These are phyloP conservation scores for Adoxophyes honmai DNA, from an alignment of 1,140 invertebrate genomes.

Conservation along the genomic window DNA sequence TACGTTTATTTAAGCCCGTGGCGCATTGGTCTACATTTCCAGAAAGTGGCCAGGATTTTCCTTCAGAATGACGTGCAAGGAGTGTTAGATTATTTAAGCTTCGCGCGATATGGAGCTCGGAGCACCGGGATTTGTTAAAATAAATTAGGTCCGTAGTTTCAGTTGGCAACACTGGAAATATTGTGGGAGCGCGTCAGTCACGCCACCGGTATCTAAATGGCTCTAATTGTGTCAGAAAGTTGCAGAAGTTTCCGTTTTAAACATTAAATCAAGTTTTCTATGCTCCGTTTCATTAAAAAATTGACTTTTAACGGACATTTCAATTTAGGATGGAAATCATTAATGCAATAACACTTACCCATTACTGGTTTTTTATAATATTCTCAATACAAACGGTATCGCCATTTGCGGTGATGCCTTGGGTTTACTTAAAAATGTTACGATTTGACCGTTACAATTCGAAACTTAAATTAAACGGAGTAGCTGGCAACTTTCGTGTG, in stretches of 20 bases:
- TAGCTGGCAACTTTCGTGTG: conserved; percentile 9
- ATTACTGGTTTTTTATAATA: no score
- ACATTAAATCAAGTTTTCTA: no score
- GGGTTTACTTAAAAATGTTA: no score
- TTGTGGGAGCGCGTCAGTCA: neutral
- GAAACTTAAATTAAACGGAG: no score
- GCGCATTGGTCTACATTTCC: neutral
- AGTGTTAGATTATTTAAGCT: conserved; percentile 14
- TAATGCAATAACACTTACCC: no score
- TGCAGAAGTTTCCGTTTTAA: no score
- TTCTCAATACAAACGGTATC: no score
- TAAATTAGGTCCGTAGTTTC: conserved; percentile 2
- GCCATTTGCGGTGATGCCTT: no score
- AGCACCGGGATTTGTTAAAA: conserved; percentile 3
- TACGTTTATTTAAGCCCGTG: conserved; percentile 9
- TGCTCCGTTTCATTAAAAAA: no score
- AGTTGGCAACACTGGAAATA: conserved; percentile 1
- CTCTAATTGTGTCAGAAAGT: neutral
- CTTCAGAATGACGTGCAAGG: conserved; percentile 6
- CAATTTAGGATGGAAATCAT: no score
- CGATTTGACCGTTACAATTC: no score
- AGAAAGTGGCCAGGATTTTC: conserved; percentile 1
- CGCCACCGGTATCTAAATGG: conserved; percentile 6
- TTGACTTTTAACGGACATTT: no score
- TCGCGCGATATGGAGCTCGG: conserved; percentile 2